A percentile compares a stretch with the other conserved stretches of the same genome.
phyloP scores from a whole-genome alignment of 2,113 vertebrate species.

The Symphodus melops region DNA sequence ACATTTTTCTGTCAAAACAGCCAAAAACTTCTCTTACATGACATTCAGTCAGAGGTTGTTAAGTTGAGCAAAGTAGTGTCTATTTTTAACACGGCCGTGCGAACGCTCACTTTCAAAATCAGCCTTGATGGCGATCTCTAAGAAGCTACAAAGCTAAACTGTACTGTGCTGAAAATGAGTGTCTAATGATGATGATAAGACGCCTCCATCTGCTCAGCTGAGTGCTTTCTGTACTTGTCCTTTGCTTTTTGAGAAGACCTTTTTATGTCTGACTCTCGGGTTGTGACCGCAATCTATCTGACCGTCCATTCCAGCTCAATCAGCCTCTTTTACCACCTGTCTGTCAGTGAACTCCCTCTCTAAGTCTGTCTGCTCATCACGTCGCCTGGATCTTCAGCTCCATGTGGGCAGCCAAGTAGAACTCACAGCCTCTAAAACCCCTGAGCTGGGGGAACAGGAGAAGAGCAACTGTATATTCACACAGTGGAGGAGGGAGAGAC shows the following conservation, averaged over 20 bases:
- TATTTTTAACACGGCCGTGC: slow-evolving; percentile 12
- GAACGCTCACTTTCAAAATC: not conserved
- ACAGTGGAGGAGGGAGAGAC: not conserved
- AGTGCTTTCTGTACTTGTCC: slow-evolving; percentile 23
- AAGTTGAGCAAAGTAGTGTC: not conserved
- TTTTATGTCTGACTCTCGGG: slow-evolving; percentile 14
- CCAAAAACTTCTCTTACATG: not conserved
- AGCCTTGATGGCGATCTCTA: slow-evolving; percentile 37
- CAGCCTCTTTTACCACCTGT: slow-evolving; percentile 33
- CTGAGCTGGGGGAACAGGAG: slow-evolving; percentile 19
- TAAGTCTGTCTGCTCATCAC: slow-evolving; percentile 53
- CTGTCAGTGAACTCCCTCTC: slow-evolving; percentile 27
- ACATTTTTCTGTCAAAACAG: not conserved
- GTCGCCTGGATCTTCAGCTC: slow-evolving; percentile 54
- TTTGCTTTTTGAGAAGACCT: slow-evolving; percentile 36
- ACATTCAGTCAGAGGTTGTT: slow-evolving; percentile 1
- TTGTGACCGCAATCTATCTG: slow-evolving; percentile 20
- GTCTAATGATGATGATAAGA: slow-evolving; percentile 24
- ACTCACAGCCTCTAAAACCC: slow-evolving; percentile 39
- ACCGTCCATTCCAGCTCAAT: slow-evolving; percentile 27
- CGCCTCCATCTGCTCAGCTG: slow-evolving; percentile 3
- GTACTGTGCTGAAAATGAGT: slow-evolving; percentile 12
- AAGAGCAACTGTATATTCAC: slow-evolving; percentile 40
- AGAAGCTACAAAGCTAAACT: slow-evolving; percentile 2
- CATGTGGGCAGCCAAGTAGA: slow-evolving; percentile 65